A percentile compares a stretch with the other conserved stretches of the same genome.
phyloP scores from a whole-genome alignment of 53 echinoderm and acorn worm genomes.

The Mesocentrotus franciscanus region DNA sequence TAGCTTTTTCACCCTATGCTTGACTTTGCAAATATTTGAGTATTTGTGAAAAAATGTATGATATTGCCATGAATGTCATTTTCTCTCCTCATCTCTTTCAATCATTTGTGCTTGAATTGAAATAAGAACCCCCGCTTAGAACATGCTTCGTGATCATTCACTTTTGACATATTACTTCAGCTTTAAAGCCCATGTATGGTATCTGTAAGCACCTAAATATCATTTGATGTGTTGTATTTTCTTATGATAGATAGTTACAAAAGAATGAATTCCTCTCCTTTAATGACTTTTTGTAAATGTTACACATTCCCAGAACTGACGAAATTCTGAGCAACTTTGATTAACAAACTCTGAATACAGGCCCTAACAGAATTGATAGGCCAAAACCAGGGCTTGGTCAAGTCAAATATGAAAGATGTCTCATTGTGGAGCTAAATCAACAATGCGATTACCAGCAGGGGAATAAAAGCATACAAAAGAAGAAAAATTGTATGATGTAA shows the following conservation, averaged over 20 bases:
- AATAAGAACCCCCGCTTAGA: background rate
- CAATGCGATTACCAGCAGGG: too few relatives aligned
- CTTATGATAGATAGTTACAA: background rate
- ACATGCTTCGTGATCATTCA: background rate
- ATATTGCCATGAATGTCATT: conserved; percentile 24
- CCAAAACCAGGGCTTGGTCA: too few relatives aligned
- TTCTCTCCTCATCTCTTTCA: background rate
- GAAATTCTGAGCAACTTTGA: too few relatives aligned
- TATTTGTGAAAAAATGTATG: conserved; percentile 18
- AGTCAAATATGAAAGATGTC: too few relatives aligned
- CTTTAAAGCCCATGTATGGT: background rate
- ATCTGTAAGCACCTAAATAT: background rate
- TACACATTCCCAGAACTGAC: too few relatives aligned
- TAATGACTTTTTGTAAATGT: too few relatives aligned
- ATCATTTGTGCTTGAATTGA: conserved; percentile 9
- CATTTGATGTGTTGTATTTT: background rate
- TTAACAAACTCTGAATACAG: too few relatives aligned
- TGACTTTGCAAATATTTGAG: background rate
- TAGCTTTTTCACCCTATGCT: background rate
- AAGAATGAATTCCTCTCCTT: background rate
- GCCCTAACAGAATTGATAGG: too few relatives aligned
- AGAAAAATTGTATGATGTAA: too few relatives aligned
- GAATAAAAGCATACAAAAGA: too few relatives aligned
- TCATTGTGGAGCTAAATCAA: too few relatives aligned
- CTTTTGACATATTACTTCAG: background rate